Conservation (phyloP, 64 coral and sea anemone species). For the Exaiptasia diaphana region DNA sequence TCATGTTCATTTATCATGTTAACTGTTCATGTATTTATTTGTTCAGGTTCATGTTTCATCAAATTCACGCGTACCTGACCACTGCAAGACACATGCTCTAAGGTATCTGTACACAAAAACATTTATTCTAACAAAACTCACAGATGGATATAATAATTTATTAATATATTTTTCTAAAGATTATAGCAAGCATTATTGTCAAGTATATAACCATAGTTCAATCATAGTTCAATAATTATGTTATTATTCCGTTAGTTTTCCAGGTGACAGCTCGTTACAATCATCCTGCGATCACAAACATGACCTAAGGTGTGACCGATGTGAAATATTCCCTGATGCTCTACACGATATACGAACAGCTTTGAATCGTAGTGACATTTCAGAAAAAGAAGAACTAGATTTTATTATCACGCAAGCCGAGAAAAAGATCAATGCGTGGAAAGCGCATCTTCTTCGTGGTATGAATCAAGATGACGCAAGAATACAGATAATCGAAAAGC, state of each 20-base stretch:
- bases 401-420: slow-evolving; percentile 18
- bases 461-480: slow-evolving; percentile 18
- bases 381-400: not conserved
- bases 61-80: too few species aligned
- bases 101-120: too few species aligned
- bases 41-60: too few species aligned
- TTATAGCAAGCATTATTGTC: too few species aligned
- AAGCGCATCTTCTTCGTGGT: slow-evolving; percentile 19
- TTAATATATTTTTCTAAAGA: too few species aligned
- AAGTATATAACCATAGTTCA: too few species aligned
- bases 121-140: too few species aligned
- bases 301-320: not conserved
- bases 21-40: too few species aligned
- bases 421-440: slow-evolving; percentile 26
- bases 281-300: not conserved
- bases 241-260: not conserved
- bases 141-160: too few species aligned
- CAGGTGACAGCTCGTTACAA: not conserved
- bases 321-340: not conserved
- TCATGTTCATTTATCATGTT: too few species aligned
- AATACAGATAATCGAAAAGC: not conserved
- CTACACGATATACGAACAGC: not conserved
- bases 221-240: too few species aligned
- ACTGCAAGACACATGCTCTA: too few species aligned
- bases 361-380: not conserved